Percentiles rank a stretch among this genome's conserved stretches.
phyloP scores from a whole-genome alignment of 2,888 invertebrate species.

The Tubulanus polymorphus region DNA sequence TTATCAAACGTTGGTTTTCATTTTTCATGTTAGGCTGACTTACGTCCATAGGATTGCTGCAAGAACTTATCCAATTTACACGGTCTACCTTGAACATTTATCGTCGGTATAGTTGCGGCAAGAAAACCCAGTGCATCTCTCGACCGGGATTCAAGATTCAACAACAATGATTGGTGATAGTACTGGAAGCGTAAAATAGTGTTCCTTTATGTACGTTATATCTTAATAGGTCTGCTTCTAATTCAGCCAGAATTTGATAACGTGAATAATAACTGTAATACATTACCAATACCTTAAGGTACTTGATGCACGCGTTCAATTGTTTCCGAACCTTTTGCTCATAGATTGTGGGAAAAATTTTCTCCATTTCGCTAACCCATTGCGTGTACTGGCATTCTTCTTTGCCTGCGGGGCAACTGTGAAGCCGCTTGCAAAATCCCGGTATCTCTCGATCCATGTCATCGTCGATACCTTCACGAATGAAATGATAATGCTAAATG shows the following conservation, averaged over 20 bases:
- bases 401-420: conserved; percentile 26
- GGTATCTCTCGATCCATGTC: no score
- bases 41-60: no score
- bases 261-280: background rate
- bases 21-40: no score
- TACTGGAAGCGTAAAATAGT: conserved; percentile 32
- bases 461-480: no score
- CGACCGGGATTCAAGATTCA: conserved; percentile 44
- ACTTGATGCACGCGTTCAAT: conserved; percentile 9
- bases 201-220: conserved; percentile 7
- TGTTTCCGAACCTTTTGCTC: conserved; percentile 20
- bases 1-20: no score
- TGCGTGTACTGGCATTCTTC: conserved; percentile 31
- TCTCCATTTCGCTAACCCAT: conserved; percentile 30
- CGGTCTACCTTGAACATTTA: no score
- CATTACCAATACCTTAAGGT: conserved; percentile 15
- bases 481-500: no score
- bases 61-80: no score
- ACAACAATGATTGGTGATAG: conserved; percentile 39
- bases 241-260: no score
- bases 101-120: no score
- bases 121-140: conserved; percentile 36
- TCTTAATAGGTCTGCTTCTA: no score
- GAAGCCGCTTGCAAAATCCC: no score
- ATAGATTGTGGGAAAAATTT: conserved; percentile 24